Conservation (phyloP, 2,797 vertebrate genomes). For the Natrix natrix region DNA sequence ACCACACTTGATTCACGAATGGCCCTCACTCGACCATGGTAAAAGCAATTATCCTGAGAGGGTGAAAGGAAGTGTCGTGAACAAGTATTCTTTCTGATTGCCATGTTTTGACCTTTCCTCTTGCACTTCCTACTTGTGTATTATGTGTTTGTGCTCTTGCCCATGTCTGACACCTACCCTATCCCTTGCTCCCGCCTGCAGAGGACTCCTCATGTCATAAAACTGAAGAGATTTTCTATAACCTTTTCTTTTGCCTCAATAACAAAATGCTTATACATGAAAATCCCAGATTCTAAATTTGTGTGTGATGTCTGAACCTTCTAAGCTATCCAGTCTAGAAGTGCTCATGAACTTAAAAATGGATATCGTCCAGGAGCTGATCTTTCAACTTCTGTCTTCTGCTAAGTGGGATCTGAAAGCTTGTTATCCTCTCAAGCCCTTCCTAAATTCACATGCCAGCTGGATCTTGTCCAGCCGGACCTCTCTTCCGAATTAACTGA, state of each 20-base stretch:
- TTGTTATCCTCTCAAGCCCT: constrained; percentile 21
- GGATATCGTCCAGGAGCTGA: background rate
- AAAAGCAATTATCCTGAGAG: constrained; percentile 90
- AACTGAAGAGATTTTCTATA: background rate
- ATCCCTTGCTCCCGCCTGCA: background rate
- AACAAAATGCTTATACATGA: background rate
- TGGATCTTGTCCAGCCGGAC: constrained; percentile 17
- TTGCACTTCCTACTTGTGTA: background rate
- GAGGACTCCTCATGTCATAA: background rate
- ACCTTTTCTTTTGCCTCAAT: background rate
- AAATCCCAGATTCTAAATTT: background rate
- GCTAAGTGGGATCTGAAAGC: rapidly evolving
- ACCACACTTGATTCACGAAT: constrained; percentile 78
- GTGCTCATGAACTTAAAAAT: background rate
- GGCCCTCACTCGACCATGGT: constrained; percentile 84
- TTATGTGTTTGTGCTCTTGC: background rate
- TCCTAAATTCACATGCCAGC: background rate
- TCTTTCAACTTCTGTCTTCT: constrained; percentile 22
- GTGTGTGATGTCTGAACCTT: background rate
- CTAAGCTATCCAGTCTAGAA: background rate
- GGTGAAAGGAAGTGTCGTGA: constrained; percentile 45
- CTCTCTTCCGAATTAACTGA: constrained; percentile 31
- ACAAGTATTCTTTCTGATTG: background rate
- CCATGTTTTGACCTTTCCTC: no score
- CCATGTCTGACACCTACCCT: background rate